Evolutionary conservation across 2,797 vertebrate genomes (phyloP).

Genomic region (Etheostoma nigrum): DNA sequence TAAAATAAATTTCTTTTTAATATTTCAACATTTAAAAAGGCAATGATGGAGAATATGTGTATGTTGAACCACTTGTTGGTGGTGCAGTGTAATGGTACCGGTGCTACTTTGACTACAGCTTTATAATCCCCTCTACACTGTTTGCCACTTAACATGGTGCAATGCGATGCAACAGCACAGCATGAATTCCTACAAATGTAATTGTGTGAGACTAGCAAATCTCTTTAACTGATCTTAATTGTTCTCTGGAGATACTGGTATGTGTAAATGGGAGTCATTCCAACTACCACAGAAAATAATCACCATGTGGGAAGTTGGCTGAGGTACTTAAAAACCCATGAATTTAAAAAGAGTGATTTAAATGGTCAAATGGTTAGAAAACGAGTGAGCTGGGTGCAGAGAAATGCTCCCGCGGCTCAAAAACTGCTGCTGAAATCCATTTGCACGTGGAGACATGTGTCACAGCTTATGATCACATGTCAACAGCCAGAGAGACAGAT

Average conservation of each 20-base stretch:
- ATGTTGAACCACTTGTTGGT: conserved; percentile 5
- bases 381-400: conserved; percentile 5
- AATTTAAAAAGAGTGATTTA: conserved; percentile 36
- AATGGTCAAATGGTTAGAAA: conserved; percentile 10
- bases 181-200: conserved; percentile 26
- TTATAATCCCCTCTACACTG: conserved; percentile 36
- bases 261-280: conserved; percentile 33
- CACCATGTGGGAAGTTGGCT: conserved; percentile 39
- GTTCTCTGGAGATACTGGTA: conserved; percentile 31
- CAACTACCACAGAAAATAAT: conserved; percentile 36
- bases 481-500: conserved; percentile 40
- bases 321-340: conserved; percentile 35
- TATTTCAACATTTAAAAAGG: neutral
- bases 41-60: neutral
- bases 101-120: conserved; percentile 31
- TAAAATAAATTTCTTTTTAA: neutral
- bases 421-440: conserved; percentile 45
- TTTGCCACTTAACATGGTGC: conserved; percentile 14
- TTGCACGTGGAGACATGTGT: conserved; percentile 46
- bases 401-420: conserved; percentile 44
- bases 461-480: conserved; percentile 63
- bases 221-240: conserved; percentile 40
- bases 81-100: neutral
- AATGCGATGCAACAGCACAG: conserved; percentile 26
- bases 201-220: conserved; percentile 21